Conservation (phyloP, 2,113 vertebrate species). For the Cyprinodon tularosa region DNA sequence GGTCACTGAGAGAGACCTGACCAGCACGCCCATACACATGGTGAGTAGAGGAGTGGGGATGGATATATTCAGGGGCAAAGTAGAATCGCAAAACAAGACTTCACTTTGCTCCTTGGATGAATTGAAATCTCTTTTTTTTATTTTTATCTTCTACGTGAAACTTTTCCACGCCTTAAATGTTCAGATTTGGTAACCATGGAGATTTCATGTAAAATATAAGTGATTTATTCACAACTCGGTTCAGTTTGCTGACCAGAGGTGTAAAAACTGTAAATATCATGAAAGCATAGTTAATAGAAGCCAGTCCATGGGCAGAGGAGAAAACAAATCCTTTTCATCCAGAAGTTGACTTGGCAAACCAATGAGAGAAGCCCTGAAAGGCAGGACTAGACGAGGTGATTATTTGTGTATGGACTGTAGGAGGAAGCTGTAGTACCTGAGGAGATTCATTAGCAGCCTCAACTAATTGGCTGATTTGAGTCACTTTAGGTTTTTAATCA, state of each 20-base stretch:
- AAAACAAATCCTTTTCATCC: not conserved
- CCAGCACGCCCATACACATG: constrained; percentile 94
- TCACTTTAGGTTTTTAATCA: too few relatives aligned
- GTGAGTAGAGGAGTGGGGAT: constrained; percentile 76
- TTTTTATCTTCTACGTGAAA: not conserved
- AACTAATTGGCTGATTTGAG: too few relatives aligned
- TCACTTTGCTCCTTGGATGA: fast-evolving
- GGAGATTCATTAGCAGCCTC: too few relatives aligned
- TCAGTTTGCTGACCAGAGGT: not conserved
- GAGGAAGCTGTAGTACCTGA: too few relatives aligned
- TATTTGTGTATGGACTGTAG: too few relatives aligned
- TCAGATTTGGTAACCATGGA: constrained; percentile 9
- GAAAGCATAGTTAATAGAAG: not conserved
- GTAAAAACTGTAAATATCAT: not conserved
- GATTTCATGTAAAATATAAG: constrained; percentile 8
- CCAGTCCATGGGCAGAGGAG: not conserved
- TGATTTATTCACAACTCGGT: not conserved
- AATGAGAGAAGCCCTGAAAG: not conserved
- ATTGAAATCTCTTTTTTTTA: not conserved
- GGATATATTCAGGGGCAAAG: not conserved
- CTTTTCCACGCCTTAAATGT: not conserved
- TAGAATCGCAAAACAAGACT: not conserved
- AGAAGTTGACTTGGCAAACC: not conserved
- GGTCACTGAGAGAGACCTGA: constrained; percentile 95
- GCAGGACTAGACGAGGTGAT: too few relatives aligned